These are phyloP conservation scores for Embiotoca jacksoni DNA, from an alignment of 2,113 vertebrate genomes.

Conservation along the genomic window DNA sequence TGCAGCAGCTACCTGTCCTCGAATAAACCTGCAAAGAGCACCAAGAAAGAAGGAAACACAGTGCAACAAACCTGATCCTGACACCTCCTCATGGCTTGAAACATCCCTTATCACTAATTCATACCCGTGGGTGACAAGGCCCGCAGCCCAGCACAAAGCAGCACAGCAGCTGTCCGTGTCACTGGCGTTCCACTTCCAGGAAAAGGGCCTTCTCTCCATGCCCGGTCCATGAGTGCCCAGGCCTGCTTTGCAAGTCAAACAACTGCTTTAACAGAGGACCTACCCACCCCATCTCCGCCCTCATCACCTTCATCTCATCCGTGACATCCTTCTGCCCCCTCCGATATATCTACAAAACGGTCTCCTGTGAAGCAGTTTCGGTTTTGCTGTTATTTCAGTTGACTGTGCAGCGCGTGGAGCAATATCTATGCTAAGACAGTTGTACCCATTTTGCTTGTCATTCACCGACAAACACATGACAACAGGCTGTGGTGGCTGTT, in stretches of 20 bases:
- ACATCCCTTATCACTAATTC: conserved; percentile 87
- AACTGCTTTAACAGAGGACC: conserved; percentile 52
- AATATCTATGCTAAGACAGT: conserved; percentile 32
- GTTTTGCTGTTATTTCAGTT: conserved; percentile 33
- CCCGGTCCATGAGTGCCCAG: conserved; percentile 45
- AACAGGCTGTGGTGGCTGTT: conserved; percentile 13
- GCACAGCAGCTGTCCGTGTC: conserved; percentile 51
- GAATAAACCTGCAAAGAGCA: conserved; percentile 70
- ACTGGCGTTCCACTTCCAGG: conserved; percentile 53
- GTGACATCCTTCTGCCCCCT: conserved; percentile 24
- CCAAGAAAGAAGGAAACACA: conserved; percentile 74
- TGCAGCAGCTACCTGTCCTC: conserved; percentile 72
- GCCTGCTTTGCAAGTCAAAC: conserved; percentile 88
- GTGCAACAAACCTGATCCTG: conserved; percentile 85
- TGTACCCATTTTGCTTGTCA: conserved; percentile 41
- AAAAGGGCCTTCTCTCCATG: conserved; percentile 48
- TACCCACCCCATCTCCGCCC: conserved; percentile 57
- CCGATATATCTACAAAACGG: conserved; percentile 15
- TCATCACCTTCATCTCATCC: conserved; percentile 43
- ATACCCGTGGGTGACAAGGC: conserved; percentile 82
- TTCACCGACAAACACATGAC: conserved; percentile 36
- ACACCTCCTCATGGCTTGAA: conserved; percentile 83
- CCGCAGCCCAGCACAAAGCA: conserved; percentile 67
- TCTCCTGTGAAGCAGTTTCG: conserved; percentile 33
- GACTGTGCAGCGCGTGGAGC: conserved; percentile 14